A percentile compares a stretch with the other conserved stretches of the same genome.
Evolutionary conservation across 2,888 invertebrate genomes (phyloP).

Genomic region (Apamea sordens): DNA sequence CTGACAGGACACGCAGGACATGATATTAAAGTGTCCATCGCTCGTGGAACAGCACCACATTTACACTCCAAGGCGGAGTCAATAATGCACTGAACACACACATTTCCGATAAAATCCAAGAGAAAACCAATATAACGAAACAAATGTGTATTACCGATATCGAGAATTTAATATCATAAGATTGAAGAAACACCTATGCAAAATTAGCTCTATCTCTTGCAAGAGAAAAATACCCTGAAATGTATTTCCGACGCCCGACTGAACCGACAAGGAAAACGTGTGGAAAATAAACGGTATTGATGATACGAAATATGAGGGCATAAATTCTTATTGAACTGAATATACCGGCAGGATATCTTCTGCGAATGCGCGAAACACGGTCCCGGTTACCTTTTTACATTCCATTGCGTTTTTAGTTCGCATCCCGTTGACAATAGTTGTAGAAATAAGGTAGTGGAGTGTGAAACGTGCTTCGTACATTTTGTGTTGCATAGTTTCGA

Average conservation of each 20-base stretch:
- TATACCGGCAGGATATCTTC: constrained; percentile 64
- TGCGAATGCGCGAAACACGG: constrained; percentile 61
- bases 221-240: constrained; percentile 68
- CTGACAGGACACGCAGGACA: not conserved
- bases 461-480: constrained; percentile 40
- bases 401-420: constrained; percentile 65
- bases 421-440: constrained; percentile 41
- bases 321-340: constrained; percentile 74
- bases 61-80: not conserved
- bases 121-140: constrained; percentile 25
- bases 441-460: constrained; percentile 55
- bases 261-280: constrained; percentile 73
- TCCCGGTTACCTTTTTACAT: constrained; percentile 60
- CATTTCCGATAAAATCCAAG: constrained; percentile 14
- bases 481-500: constrained; percentile 25
- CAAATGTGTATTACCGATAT: constrained; percentile 36
- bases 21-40: no score
- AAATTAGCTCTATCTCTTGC: constrained; percentile 66
- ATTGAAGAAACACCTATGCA: constrained; percentile 65
- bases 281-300: constrained; percentile 77
- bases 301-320: constrained; percentile 76
- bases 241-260: constrained; percentile 70
- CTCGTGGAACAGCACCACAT: not conserved
- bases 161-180: constrained; percentile 53
- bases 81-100: not conserved